Base-by-base conservation (phyloP, 2,797 vertebrate species). In the Darevskia nairensis region DNA sequence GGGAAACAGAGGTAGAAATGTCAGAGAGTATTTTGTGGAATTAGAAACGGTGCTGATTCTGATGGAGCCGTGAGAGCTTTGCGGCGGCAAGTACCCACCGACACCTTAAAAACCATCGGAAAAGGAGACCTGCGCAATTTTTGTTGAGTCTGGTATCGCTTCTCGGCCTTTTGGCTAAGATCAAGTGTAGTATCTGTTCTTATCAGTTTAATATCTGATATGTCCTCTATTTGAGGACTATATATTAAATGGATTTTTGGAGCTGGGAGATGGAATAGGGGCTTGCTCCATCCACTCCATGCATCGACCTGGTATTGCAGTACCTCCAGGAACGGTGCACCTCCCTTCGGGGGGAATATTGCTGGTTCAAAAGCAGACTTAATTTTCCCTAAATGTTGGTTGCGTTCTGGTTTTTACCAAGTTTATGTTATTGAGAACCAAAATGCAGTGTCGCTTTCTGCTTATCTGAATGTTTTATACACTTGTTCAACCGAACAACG, bases 131-230 rank as follows among this genome's bases (percentile, higher is more conserved):
- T 0, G 17, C 4, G 0, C 23, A 7, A 5, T 6, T 61, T 61
- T 61, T 7, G 59, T 2, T 6, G 0, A 0, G 0, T 2, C 7
- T 2, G 59, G 19, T 61, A 61, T 61, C 59, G 59, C 59, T 61
- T 61, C 59, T 61, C 59, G 59, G 59, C 59, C 59, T 61, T 61
- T 61, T 61, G 59, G 59, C 59, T 61, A 61, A 61, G 59, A 61
- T 61, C 59, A 61, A 61, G 59, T 61, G 59, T 61, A 61, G 59
- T 61, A 61, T 61, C 59, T 94, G 59, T 61, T 61, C 59, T 61
- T 61, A 93, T 95, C 91, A 94, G 93, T 94, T 94, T 94, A 95
- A 93, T 95, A 93, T 93, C 94, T 94, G 93, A 94, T 92, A 93
- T 87, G 90, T 91, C 91, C 87, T 87, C 93, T 93, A 92, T 44